Conservation (phyloP, 2,888 invertebrate genomes). For the Chrysotoxum bicinctum region DNA sequence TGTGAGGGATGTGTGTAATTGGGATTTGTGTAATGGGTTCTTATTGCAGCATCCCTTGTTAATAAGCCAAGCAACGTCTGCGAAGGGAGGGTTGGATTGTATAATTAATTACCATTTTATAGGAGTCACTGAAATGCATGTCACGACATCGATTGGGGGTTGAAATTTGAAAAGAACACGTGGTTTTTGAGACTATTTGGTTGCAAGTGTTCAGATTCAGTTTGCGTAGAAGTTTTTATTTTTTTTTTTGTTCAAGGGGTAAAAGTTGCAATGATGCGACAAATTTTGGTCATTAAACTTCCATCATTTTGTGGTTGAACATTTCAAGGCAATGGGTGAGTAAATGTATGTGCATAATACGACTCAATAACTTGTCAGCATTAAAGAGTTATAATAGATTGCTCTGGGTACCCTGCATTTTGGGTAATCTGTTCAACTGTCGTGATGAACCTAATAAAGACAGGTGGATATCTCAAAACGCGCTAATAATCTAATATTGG, state of each 20-base stretch:
- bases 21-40: constrained; percentile 62
- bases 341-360: neutral
- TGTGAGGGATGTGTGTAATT: constrained; percentile 46
- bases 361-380: neutral
- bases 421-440: neutral
- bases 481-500: too few relatives aligned
- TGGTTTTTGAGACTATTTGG: constrained; percentile 46
- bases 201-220: neutral
- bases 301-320: constrained; percentile 44
- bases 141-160: constrained; percentile 64
- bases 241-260: constrained; percentile 7
- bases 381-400: neutral
- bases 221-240: neutral
- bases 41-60: constrained; percentile 37
- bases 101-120: constrained; percentile 74
- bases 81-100: constrained; percentile 34
- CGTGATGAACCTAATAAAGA: neutral
- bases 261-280: constrained; percentile 52
- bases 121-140: constrained; percentile 73
- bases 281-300: constrained; percentile 54
- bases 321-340: neutral
- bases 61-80: neutral
- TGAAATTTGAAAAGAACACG: constrained; percentile 62
- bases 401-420: neutral
- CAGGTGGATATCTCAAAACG: neutral